Percentiles rank a stretch among this genome's conserved stretches.
phyloP scores from a whole-genome alignment of 2,888 invertebrate genomes.

The Lithophane leautieri region DNA sequence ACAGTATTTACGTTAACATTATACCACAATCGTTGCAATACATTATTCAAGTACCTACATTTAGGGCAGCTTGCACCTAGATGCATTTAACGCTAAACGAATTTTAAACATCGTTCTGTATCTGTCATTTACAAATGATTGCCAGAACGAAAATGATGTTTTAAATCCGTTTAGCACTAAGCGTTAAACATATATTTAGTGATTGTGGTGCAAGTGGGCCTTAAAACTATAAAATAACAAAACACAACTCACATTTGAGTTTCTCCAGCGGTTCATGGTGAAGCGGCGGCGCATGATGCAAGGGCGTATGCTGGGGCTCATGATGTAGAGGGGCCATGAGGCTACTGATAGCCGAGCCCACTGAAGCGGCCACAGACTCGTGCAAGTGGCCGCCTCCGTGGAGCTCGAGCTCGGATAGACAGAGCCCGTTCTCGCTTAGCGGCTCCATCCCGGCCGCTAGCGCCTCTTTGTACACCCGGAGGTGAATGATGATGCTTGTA shows the following conservation, averaged over 20 bases:
- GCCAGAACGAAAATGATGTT: background rate
- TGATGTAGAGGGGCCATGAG: constrained; percentile 90
- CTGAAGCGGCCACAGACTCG: constrained; percentile 88
- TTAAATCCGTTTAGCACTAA: too few species aligned
- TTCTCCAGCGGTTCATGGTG: constrained; percentile 94
- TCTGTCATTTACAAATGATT: background rate
- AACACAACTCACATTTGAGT: constrained; percentile 93
- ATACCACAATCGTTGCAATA: too few species aligned
- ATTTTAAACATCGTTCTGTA: background rate
- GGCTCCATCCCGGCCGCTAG: constrained; percentile 93
- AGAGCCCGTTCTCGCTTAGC: constrained; percentile 93
- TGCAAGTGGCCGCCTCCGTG: constrained; percentile 88
- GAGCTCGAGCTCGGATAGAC: constrained; percentile 93
- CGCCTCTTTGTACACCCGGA: constrained; percentile 90
- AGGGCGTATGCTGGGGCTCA: constrained; percentile 90
- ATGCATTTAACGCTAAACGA: background rate
- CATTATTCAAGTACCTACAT: too few species aligned
- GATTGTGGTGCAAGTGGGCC: background rate
- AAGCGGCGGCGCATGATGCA: constrained; percentile 91
- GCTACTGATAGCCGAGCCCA: constrained; percentile 90
- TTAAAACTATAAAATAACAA: constrained; percentile 7
- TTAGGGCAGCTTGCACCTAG: background rate
- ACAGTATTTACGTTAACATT: too few species aligned
- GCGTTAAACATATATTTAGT: background rate
- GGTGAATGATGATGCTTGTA: constrained; percentile 87